Conservation (phyloP, 64 coral and sea anemone species). For the Montipora cactus region DNA sequence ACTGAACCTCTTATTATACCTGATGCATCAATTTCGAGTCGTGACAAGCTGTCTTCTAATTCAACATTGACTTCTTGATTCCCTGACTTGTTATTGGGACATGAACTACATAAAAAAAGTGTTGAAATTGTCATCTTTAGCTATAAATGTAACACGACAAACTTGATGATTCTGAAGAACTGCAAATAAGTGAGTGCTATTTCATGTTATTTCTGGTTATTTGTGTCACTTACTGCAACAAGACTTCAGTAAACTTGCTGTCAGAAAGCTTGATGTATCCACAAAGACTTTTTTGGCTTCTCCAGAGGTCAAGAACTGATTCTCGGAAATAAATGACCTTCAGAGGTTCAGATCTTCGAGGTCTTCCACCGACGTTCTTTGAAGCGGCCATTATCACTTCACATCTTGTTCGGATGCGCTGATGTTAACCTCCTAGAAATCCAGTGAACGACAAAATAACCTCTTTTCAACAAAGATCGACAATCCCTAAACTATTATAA, state of each 20-base stretch:
- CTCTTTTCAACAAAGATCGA: too few relatives aligned
- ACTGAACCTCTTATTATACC: background rate
- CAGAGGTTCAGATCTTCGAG: background rate
- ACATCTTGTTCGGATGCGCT: background rate
- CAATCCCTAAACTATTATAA: too few relatives aligned
- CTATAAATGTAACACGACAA: background rate
- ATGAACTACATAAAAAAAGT: background rate
- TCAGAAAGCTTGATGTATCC: background rate
- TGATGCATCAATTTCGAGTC: background rate
- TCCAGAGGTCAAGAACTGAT: conserved; percentile 20
- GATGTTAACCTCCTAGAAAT: background rate
- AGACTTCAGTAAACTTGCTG: conserved; percentile 27
- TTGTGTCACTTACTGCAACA: conserved; percentile 21
- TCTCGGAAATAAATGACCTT: conserved; percentile 11
- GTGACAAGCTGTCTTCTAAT: background rate
- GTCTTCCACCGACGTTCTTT: background rate
- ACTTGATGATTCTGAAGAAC: background rate
- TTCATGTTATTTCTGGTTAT: background rate
- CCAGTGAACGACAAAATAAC: background rate
- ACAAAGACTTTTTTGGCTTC: background rate
- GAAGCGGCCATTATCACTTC: background rate
- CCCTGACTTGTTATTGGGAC: background rate
- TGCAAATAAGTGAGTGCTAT: too few relatives aligned
- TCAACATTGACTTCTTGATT: background rate
- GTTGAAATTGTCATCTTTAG: background rate